Evolutionary conservation across 2,888 invertebrate genomes (phyloP), one percentile per base, ranked within the genome.

Genomic region (Epirrita christyi): DNA sequence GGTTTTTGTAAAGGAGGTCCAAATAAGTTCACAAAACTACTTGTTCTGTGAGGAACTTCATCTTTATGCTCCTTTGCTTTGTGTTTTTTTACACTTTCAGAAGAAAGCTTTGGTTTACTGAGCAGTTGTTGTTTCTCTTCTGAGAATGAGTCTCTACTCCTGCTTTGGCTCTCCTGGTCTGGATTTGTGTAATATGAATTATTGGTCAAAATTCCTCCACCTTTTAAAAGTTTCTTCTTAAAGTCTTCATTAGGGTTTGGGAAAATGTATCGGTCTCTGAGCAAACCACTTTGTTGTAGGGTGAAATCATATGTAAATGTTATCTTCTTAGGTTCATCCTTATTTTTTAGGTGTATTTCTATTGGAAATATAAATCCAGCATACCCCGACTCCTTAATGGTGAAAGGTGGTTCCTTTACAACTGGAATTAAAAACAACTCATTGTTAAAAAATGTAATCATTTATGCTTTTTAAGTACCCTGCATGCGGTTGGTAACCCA

Each of bases 341-440:
- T 96, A 83, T 97, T 98, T 71, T 95, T 96, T 67, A 97, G 93
- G 83, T 97, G 96, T 68, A 99, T 95, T 78, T 98, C 97, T 73
- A 99, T 97, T 0, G 96, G 96, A 59, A 99, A 93, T 45, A 94
- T 93, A 83, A 99, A 99, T 32, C 98, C 98, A 59, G 98, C 98
- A 93, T 99, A 99, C 6, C 99, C 98, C n/a, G 97, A 96, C 83
- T 98, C 98, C 72, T 96, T 95, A 29, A 99, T 94, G 47, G 94
- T 91, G 88, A 97, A 99, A 2, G 98, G 98, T 48, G 98, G 97
- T 67, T 97, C 97, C 78, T 97, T 98, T 2, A 97, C 93, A 71
- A 96, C 98, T 98, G 92, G 47, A 94, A 94, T 67, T 61, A 64
- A 67, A 40, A 40, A 38, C 13, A 40, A 28, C 9, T 48, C 8